Base-by-base conservation (phyloP, 2,888 invertebrate genomes). In the Athetis lepigone region DNA sequence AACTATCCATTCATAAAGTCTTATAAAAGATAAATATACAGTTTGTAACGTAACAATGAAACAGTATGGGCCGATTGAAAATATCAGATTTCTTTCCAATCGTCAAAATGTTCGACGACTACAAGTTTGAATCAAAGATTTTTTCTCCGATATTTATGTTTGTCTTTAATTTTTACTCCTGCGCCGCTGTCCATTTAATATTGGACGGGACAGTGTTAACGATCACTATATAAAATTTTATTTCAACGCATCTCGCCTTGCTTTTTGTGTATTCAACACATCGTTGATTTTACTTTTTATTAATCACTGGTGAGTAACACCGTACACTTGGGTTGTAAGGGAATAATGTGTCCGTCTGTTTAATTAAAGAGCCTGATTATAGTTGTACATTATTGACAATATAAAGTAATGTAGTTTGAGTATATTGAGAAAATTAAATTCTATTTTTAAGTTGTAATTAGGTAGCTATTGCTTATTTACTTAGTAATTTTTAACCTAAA, bases 171-270 rank as follows among this genome's bases (percentile, higher is more conserved):
- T 94, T 95, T 94, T 92, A 92, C 93, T 92, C 86, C 88, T 87
- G 87, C 87, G 84, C 87, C 90, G 90, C 85, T 89, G 90, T 90
- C 92, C 93, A 91, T 94, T 94, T 94, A 92, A 94, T 93, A 93
- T 93, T 86, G 90, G 87, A 88, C 88, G 86, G 85, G 90, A 85
- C 88, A 87, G 88, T 88, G 92, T 94, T 95, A 94, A 95, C 93
- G 94, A 92, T 89, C 94, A 88, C 90, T 92, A 91, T 92, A 94
- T 94, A 92, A 92, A 92, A 92, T 92, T 93, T 94, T 94, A 94
- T 94, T 93, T 93, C 88, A 90, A 91, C 90, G 89, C 87, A 85
- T 87, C 89, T 86, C 83, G 81, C 83, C 79, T 87, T 85, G 84
- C 85, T 89, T 89, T 90, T 92, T 92, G 88, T 89, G 85, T 90